phyloP scores from a whole-genome alignment of 2,113 vertebrate genomes.

The Plestiodon gilberti region DNA sequence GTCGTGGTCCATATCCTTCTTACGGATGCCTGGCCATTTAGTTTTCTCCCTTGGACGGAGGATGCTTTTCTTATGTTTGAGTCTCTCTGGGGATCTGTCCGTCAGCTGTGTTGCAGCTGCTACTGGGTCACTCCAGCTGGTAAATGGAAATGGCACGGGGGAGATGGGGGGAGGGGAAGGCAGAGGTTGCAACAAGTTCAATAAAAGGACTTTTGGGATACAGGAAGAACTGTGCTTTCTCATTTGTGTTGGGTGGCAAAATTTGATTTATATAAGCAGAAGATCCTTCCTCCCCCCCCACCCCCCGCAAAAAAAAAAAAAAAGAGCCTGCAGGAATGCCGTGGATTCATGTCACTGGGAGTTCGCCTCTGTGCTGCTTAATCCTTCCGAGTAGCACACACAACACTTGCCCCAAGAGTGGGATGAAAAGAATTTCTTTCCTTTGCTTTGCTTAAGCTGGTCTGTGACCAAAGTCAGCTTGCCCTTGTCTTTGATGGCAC shows the following conservation, averaged over 20 bases:
- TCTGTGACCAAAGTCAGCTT: background rate
- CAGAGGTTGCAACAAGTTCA: background rate
- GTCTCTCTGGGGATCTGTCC: background rate
- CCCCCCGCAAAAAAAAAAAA: background rate
- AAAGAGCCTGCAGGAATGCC: background rate
- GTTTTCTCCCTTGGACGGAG: background rate
- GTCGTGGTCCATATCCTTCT: background rate
- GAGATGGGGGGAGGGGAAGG: too few relatives aligned
- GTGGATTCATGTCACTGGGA: background rate
- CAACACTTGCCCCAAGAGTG: accelerated
- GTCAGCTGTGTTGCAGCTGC: background rate
- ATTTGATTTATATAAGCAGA: background rate
- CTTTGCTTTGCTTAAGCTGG: background rate
- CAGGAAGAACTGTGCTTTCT: accelerated
- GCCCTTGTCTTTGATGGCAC: background rate
- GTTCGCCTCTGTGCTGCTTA: background rate
- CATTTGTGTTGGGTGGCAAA: accelerated
- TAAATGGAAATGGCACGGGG: background rate
- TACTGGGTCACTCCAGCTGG: too few relatives aligned
- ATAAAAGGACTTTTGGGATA: background rate
- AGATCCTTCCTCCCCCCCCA: background rate
- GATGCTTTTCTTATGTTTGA: background rate
- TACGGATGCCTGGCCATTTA: background rate
- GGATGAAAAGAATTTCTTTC: background rate
- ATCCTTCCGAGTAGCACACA: background rate